Conservation (phyloP, 2,888 invertebrate genomes). For the Chamaedrilus cognettii region DNA sequence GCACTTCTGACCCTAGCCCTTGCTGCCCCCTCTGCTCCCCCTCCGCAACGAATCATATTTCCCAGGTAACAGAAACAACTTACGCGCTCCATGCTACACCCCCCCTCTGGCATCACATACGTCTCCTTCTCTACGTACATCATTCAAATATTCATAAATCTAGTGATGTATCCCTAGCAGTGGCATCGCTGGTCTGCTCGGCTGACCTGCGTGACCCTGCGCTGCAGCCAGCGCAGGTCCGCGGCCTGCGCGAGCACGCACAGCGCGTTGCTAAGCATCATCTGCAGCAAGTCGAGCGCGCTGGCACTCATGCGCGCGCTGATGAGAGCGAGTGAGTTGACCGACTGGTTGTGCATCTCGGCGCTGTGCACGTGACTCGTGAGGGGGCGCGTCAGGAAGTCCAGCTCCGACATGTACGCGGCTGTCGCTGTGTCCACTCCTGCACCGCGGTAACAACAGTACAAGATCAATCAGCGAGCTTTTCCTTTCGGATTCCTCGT, state of each 20-base stretch:
- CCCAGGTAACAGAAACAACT: too few relatives aligned
- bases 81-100: too few relatives aligned
- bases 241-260: slow-evolving; percentile 36
- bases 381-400: slow-evolving; percentile 39
- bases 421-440: slow-evolving; percentile 42
- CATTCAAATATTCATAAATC: too few relatives aligned
- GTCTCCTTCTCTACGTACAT: too few relatives aligned
- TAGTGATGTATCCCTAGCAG: too few relatives aligned
- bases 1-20: too few relatives aligned
- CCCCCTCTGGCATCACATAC: too few relatives aligned
- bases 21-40: too few relatives aligned
- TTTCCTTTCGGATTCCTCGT: too few relatives aligned
- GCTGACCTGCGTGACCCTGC: neutral
- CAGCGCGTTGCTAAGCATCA: slow-evolving; percentile 40
- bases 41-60: too few relatives aligned
- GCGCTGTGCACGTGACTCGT: slow-evolving; percentile 43
- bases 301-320: slow-evolving; percentile 30
- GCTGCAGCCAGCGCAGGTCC: slow-evolving; percentile 36
- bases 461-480: too few relatives aligned
- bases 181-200: too few relatives aligned
- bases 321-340: slow-evolving; percentile 43
- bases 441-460: neutral
- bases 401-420: slow-evolving; percentile 42
- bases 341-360: slow-evolving; percentile 44
- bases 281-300: slow-evolving; percentile 38